Evolutionary conservation across 2,797 vertebrate species (phyloP), one percentile per base, ranked within the genome.

Genomic region (Neostethus bicornis): DNA sequence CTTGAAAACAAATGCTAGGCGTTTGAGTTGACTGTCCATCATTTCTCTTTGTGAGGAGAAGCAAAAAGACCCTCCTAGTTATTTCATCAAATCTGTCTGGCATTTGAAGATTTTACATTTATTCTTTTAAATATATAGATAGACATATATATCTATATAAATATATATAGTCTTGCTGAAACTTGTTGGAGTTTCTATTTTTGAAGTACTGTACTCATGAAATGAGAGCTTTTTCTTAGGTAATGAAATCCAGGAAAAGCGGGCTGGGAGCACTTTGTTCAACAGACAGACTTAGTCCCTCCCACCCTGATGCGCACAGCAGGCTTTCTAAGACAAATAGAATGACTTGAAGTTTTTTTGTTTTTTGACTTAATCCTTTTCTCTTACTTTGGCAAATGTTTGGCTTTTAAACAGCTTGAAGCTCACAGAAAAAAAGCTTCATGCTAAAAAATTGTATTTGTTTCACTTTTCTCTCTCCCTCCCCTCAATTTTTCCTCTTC

Each of bases 141-240:
- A 23, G 31, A 31, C 31, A 31, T 31, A 31, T 31, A 31, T 12
- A 31, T 12, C 31, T 12, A 32, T 39, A 10, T 39, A 19, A 39
- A 19, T 20, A 11, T 20, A 20, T 41, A 20, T 20, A 21, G 12
- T 81, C 70, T 85, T 77, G 74, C 75, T 74, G 86, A 87, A 85
- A 85, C 84, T 75, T 82, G 54, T 73, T 77, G 68, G 61, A 83
- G 81, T 88, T 88, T 89, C 83, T 70, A 73, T 85, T 85, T 83
- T 87, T 85, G 78, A 88, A 87, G 88, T 91, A 91, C 90, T 93
- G 91, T 91, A 90, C 90, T 93, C 90, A 91, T 93, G 70, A 90
- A 91, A 90, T 92, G 90, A 91, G 90, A 89, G 83, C 77, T 88
- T 87, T 87, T 86, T 81, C 78, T 77, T 83, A 88, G 86, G 84